Conservation (phyloP, 2,797 vertebrate genomes). For the Cyprinodon diabolis region DNA sequence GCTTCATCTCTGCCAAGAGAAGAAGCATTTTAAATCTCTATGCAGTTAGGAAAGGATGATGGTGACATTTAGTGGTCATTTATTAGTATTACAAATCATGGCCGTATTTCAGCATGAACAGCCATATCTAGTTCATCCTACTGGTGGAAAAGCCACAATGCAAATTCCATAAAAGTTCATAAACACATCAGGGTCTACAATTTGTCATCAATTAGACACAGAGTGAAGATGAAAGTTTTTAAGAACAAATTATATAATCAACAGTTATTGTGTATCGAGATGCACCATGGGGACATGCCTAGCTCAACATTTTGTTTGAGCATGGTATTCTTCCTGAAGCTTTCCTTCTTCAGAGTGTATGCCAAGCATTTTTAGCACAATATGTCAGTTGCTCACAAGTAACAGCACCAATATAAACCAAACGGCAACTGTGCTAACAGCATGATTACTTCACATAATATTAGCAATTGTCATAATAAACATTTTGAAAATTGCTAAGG, state of each 20-base stretch:
- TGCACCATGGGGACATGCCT: too few relatives aligned
- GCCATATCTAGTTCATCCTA: constrained; percentile 41
- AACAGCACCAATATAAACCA: neutral
- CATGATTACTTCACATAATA: neutral
- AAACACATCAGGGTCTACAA: neutral
- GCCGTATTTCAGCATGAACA: neutral
- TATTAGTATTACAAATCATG: neutral
- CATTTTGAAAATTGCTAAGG: neutral
- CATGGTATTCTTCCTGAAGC: neutral
- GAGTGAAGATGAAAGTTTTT: neutral
- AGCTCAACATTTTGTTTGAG: neutral
- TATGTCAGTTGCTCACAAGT: neutral
- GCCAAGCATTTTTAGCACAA: neutral
- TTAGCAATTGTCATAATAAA: neutral
- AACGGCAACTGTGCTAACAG: neutral
- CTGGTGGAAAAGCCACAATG: constrained; percentile 11
- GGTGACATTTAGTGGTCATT: constrained; percentile 47
- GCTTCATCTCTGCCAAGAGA: neutral
- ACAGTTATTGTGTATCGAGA: neutral
- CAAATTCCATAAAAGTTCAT: neutral
- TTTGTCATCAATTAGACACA: neutral
- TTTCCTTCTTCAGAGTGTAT: neutral
- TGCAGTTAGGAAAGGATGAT: neutral
- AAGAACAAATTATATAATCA: neutral
- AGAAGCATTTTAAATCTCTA: too few relatives aligned